phyloP scores from a whole-genome alignment of 2,888 invertebrate species.

The Fabriciana adippe region DNA sequence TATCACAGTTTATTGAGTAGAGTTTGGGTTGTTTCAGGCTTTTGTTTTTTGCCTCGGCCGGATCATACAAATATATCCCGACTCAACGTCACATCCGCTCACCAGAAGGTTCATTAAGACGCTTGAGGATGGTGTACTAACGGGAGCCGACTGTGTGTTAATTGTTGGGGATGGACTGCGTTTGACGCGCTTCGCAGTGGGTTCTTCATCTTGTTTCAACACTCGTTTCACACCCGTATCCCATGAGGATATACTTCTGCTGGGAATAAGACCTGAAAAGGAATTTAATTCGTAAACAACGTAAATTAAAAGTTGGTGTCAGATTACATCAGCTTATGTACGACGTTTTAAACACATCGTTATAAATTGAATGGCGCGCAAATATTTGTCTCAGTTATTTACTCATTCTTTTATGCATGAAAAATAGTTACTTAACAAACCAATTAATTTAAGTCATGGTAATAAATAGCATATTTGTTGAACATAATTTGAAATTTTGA shows the following conservation, averaged over 20 bases:
- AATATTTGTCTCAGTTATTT: too few relatives aligned
- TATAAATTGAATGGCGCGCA: too few relatives aligned
- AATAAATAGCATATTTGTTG: too few relatives aligned
- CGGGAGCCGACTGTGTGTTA: slow-evolving; percentile 43
- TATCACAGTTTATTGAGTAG: slow-evolving; percentile 71
- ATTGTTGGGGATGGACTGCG: slow-evolving; percentile 68
- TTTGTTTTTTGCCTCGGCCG: slow-evolving; percentile 79
- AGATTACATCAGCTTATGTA: too few relatives aligned
- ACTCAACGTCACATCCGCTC: slow-evolving; percentile 96
- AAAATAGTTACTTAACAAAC: neutral
- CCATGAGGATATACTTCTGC: slow-evolving; percentile 65
- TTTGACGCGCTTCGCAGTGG: slow-evolving; percentile 66
- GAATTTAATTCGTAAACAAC: slow-evolving; percentile 1
- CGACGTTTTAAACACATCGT: too few relatives aligned
- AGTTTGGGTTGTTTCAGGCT: slow-evolving; percentile 57
- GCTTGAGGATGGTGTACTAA: slow-evolving; percentile 84
- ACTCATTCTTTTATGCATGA: too few relatives aligned
- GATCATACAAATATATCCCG: slow-evolving; percentile 94
- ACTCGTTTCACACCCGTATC: slow-evolving; percentile 71
- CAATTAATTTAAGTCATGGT: neutral
- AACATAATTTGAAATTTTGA: too few relatives aligned
- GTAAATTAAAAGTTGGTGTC: neutral
- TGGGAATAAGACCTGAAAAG: slow-evolving; percentile 68
- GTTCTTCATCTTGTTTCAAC: slow-evolving; percentile 69
- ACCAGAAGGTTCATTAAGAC: slow-evolving; percentile 97